phyloP scores from a whole-genome alignment of 2,888 invertebrate species.

The Melinaea menophilus region DNA sequence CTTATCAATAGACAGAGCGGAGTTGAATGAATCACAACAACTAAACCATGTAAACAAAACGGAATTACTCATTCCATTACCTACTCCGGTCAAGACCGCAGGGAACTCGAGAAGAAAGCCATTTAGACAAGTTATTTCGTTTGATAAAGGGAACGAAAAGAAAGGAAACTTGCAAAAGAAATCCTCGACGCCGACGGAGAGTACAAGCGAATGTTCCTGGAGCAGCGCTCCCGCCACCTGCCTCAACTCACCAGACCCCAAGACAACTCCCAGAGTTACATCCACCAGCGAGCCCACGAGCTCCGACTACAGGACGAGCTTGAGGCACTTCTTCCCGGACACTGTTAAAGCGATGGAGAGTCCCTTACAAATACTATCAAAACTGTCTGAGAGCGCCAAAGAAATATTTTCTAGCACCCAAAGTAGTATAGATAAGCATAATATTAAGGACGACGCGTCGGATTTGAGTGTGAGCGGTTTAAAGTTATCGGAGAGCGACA shows the following conservation, averaged over 20 bases:
- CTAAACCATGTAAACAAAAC: conserved; percentile 66
- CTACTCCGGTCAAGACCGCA: conserved; percentile 77
- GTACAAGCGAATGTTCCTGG: conserved; percentile 51
- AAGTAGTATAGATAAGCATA: conserved; percentile 65
- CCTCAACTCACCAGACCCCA: conserved; percentile 78
- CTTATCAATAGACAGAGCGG: conserved; percentile 91
- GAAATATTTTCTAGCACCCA: conserved; percentile 70
- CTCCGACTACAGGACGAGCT: conserved; percentile 60
- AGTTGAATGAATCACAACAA: conserved; percentile 82
- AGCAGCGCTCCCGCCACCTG: conserved; percentile 81
- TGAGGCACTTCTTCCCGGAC: conserved; percentile 71
- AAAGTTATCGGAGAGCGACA: conserved; percentile 71
- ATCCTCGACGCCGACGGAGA: conserved; percentile 37
- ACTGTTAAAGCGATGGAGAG: conserved; percentile 67
- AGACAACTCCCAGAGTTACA: conserved; percentile 49
- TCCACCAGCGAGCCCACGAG: conserved; percentile 69
- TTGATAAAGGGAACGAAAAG: conserved; percentile 64
- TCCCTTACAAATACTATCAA: conserved; percentile 68
- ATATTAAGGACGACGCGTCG: conserved; percentile 61
- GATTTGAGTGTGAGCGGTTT: conserved; percentile 67
- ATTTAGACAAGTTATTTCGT: conserved; percentile 71
- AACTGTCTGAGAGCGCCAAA: conserved; percentile 71
- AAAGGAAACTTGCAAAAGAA: conserved; percentile 41
- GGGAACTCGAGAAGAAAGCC: conserved; percentile 64
- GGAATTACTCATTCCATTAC: conserved; percentile 85